Conservation (phyloP, 2,888 invertebrate species). For the Agriopis marginaria region DNA sequence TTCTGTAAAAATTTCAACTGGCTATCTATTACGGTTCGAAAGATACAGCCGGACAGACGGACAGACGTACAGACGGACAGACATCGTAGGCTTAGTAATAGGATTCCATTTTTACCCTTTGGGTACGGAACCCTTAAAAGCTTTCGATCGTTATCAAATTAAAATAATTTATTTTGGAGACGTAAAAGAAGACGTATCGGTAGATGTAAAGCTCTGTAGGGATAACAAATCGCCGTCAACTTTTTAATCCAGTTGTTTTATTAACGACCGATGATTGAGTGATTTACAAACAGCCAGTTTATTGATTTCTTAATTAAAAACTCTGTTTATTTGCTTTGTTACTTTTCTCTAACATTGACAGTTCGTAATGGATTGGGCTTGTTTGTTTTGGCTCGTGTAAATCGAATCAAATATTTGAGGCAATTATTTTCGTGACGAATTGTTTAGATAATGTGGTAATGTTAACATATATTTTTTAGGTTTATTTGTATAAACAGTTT, state of each 20-base stretch:
- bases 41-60: too few species aligned
- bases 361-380: constrained; percentile 36
- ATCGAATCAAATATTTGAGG: constrained; percentile 8
- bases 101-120: too few species aligned
- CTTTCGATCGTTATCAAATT: too few species aligned
- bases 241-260: constrained; percentile 36
- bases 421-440: constrained; percentile 7
- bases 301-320: constrained; percentile 47
- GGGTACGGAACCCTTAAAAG: too few species aligned
- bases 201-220: background rate
- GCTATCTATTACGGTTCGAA: too few species aligned
- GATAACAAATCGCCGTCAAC: constrained; percentile 37
- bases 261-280: constrained; percentile 43
- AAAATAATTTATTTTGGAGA: too few species aligned
- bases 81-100: too few species aligned
- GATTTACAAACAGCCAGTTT: constrained; percentile 39
- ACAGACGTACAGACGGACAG: too few species aligned
- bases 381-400: constrained; percentile 29
- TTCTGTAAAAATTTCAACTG: too few species aligned
- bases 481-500: too few species aligned
- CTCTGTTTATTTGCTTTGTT: constrained; percentile 36
- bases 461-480: background rate
- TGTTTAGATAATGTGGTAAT: constrained; percentile 6
- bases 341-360: constrained; percentile 30
- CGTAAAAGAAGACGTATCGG: background rate